These are phyloP conservation scores for Aplocera efformata DNA, from an alignment of 2,888 invertebrate genomes.

Conservation along the genomic window DNA sequence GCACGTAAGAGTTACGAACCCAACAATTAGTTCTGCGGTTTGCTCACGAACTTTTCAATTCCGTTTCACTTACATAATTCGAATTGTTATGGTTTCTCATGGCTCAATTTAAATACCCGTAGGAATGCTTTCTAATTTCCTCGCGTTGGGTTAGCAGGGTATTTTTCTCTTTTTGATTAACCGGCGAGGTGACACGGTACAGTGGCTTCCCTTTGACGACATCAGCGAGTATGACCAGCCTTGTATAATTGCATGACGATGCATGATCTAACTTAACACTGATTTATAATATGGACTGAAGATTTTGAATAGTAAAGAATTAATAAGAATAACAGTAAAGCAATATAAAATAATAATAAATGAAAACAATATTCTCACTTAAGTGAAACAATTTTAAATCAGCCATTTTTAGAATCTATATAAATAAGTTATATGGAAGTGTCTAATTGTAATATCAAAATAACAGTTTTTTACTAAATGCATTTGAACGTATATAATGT, in stretches of 20 bases:
- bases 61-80: constrained; percentile 41
- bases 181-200: constrained; percentile 20
- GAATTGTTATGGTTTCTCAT: constrained; percentile 27
- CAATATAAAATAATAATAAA: too few relatives aligned
- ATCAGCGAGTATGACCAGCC: constrained; percentile 18
- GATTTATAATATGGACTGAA: too few relatives aligned
- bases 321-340: too few relatives aligned
- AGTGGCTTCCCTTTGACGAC: constrained; percentile 27
- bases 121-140: constrained; percentile 25
- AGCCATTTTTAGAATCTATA: too few relatives aligned
- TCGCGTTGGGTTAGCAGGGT: constrained; percentile 19
- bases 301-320: too few relatives aligned
- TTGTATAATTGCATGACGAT: neutral
- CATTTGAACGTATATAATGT: too few relatives aligned
- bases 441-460: too few relatives aligned
- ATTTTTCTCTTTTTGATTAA: constrained; percentile 15
- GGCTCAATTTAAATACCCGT: constrained; percentile 24
- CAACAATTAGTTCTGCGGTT: constrained; percentile 49
- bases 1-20: constrained; percentile 24
- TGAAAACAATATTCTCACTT: too few relatives aligned
- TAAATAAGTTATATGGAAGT: too few relatives aligned
- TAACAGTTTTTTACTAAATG: too few relatives aligned
- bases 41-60: constrained; percentile 40
- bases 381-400: too few relatives aligned
- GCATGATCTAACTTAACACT: too few relatives aligned